phyloP scores from a whole-genome alignment of 2,797 vertebrate species.

The Crocodylus rhombifer region DNA sequence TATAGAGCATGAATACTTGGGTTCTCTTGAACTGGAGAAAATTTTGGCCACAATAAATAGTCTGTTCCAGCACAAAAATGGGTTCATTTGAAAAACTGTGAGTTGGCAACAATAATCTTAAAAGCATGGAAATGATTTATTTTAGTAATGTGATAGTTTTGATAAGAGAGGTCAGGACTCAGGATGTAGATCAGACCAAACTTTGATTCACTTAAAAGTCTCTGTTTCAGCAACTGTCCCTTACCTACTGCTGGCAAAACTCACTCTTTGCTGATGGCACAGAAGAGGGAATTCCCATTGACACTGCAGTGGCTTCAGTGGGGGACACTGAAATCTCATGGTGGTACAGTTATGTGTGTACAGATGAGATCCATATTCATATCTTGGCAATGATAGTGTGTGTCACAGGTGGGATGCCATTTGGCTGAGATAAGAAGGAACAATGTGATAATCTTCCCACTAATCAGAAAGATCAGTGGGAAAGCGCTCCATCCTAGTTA shows the following conservation, averaged over 20 bases:
- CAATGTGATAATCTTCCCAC: background rate
- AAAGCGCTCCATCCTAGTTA: background rate
- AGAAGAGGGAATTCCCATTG: slow-evolving; percentile 26
- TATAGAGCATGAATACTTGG: background rate
- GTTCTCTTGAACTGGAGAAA: background rate
- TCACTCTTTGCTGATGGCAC: slow-evolving; percentile 34
- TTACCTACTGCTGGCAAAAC: slow-evolving; percentile 34
- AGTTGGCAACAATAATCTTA: background rate
- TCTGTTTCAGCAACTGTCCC: slow-evolving; percentile 29
- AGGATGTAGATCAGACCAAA: background rate
- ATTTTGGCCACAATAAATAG: background rate
- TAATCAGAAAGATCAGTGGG: background rate
- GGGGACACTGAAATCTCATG: slow-evolving; percentile 18
- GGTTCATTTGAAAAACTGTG: background rate
- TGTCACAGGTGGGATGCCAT: background rate
- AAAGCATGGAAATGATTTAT: background rate
- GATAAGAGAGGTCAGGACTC: slow-evolving; percentile 4
- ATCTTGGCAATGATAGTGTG: background rate
- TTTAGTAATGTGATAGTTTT: background rate
- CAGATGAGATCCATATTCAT: background rate
- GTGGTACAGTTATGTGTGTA: slow-evolving; percentile 40
- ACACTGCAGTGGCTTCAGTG: slow-evolving; percentile 44
- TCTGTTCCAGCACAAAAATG: background rate
- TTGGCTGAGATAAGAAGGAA: slow-evolving; percentile 20
- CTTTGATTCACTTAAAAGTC: background rate